Percentiles rank a stretch among this genome's conserved stretches.
Evolutionary conservation across 2,888 invertebrate species (phyloP).

Genomic region (Mesorhabditis sp.): DNA sequence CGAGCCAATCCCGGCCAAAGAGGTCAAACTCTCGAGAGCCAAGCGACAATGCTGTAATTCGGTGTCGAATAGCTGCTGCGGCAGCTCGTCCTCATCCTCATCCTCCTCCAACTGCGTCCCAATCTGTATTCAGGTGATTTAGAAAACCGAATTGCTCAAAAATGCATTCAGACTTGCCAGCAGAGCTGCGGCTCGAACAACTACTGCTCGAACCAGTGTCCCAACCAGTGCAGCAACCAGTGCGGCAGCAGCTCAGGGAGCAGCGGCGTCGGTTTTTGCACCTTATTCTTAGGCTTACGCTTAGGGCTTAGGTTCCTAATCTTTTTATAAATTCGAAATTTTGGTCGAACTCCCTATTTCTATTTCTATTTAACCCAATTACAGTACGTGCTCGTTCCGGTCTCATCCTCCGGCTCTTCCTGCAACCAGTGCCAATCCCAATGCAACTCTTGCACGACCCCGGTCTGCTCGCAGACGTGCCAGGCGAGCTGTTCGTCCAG

Average conservation of each 20-base stretch:
- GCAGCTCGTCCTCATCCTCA: constrained; percentile 20
- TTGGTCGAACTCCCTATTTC: background rate
- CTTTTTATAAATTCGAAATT: background rate
- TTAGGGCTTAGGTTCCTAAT: background rate
- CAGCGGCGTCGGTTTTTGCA: background rate
- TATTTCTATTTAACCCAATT: too few species aligned
- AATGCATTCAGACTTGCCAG: background rate
- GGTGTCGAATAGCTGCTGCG: constrained; percentile 34
- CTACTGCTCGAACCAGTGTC: background rate
- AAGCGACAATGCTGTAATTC: constrained; percentile 43
- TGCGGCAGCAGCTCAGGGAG: background rate
- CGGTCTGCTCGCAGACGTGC: background rate
- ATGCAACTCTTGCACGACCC: constrained; percentile 1
- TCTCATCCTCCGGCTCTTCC: background rate
- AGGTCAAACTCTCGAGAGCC: constrained; percentile 27
- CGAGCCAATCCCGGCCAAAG: background rate
- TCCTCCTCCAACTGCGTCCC: constrained; percentile 5
- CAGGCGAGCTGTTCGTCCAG: background rate
- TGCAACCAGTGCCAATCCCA: background rate
- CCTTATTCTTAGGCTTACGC: background rate
- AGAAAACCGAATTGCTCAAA: background rate
- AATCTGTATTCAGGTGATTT: background rate
- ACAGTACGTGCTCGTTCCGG: background rate
- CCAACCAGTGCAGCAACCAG: background rate
- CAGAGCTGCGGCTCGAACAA: background rate